phyloP scores from a whole-genome alignment of 92 coral and sea anemone species.

The Chrysogorgia sp. region DNA sequence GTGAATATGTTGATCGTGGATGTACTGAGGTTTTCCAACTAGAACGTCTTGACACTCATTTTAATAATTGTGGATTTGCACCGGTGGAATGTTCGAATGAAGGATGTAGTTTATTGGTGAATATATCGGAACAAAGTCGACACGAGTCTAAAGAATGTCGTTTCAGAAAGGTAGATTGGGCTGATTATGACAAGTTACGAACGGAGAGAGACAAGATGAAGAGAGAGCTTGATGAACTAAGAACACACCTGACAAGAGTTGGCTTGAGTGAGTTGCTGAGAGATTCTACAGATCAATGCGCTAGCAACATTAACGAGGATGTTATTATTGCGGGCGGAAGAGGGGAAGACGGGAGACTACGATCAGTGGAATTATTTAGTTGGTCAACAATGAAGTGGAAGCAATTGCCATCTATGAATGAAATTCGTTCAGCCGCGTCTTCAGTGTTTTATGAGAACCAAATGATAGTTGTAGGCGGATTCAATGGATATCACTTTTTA shows the following conservation, averaged over 20 bases:
- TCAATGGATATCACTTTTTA: background rate
- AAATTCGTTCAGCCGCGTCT: background rate
- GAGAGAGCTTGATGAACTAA: background rate
- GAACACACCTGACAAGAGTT: background rate
- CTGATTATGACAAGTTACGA: no score
- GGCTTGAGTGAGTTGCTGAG: background rate
- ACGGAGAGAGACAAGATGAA: background rate
- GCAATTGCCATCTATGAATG: background rate
- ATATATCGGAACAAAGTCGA: background rate
- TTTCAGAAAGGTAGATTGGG: no score
- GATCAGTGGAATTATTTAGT: background rate
- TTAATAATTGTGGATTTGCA: background rate
- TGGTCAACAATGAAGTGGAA: background rate
- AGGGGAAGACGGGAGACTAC: background rate
- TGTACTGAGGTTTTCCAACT: background rate
- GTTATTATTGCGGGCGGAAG: background rate
- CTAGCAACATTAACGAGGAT: background rate
- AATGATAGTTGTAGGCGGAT: background rate
- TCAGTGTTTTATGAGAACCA: background rate
- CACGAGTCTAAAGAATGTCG: background rate
- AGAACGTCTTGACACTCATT: background rate
- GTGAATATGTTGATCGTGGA: background rate
- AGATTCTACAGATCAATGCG: background rate
- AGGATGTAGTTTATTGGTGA: background rate
- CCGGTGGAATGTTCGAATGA: background rate